phyloP scores from a whole-genome alignment of 1,140 invertebrate genomes.

The Drosophila insularis region DNA sequence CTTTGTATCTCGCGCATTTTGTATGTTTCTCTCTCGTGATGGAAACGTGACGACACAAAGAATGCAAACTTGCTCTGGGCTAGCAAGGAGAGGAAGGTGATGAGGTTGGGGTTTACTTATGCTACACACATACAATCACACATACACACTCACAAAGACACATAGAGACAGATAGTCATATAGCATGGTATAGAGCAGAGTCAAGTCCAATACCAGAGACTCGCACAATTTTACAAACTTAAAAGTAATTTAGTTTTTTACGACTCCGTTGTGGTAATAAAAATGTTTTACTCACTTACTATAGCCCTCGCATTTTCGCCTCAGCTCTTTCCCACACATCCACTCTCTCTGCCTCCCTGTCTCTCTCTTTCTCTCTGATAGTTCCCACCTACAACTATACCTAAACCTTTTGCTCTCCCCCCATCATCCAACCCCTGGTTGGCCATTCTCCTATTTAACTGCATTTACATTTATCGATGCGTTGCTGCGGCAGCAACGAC shows the following conservation, averaged over 20 bases:
- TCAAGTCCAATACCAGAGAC: slow-evolving; percentile 44
- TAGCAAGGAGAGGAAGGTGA: background rate
- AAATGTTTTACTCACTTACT: slow-evolving; percentile 62
- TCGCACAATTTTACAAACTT: slow-evolving; percentile 77
- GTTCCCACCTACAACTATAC: slow-evolving; percentile 60
- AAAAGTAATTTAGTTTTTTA: slow-evolving; percentile 81
- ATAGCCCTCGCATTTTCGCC: slow-evolving; percentile 7
- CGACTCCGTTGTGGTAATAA: slow-evolving; percentile 77
- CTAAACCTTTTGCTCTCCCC: background rate
- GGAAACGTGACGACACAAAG: slow-evolving; percentile 79
- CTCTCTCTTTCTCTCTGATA: slow-evolving; percentile 21
- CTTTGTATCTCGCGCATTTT: slow-evolving; percentile 18
- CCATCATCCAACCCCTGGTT: background rate
- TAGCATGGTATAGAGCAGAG: background rate
- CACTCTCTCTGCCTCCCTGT: slow-evolving; percentile 10
- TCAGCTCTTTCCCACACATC: slow-evolving; percentile 3
- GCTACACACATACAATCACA: slow-evolving; percentile 35
- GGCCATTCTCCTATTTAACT: slow-evolving; percentile 36
- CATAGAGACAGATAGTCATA: background rate
- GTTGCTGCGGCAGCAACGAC: slow-evolving; percentile 23
- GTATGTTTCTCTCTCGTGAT: slow-evolving; percentile 53
- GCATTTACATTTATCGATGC: slow-evolving; percentile 79
- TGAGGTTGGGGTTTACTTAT: slow-evolving; percentile 48
- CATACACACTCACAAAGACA: slow-evolving; percentile 20
- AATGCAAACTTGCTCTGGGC: slow-evolving; percentile 67